Evolutionary conservation across 35 echinoderm and acorn worm species (phyloP), one percentile per base, ranked within the genome.

Genomic region (Amphiura filiformis): DNA sequence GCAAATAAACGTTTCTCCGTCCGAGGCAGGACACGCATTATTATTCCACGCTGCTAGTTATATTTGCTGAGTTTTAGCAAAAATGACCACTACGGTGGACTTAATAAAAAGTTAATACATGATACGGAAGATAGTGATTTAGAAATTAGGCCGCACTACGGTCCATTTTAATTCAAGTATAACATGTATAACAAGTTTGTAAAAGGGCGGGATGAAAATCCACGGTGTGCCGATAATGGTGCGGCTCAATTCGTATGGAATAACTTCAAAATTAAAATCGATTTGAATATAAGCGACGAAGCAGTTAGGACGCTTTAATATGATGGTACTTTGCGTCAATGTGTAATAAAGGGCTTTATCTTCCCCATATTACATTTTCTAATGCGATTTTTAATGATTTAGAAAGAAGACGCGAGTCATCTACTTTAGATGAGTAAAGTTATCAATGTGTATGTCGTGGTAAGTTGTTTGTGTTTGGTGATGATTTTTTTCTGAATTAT

Each of bases 171-270:
- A n/a, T n/a, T n/a, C 17, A 70, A 70, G 11, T 26, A 70, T n/a
- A n/a, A n/a, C n/a, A n/a, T n/a, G n/a, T n/a, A n/a, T n/a, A 70
- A 70, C 61, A 70, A 70, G 61, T 70, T 70, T 70, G 61, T 23
- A 70, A 70, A 15, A 70, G 61, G 61, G 61, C 61, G 61, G 41
- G 61, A 70, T 70, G 26, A 70, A 70, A 70, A 5, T 70, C 61
- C 26, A 70, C 41, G 41, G 4, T 47, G 2, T 70, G 61, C 26
- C 61, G 17, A 70, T 70, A 70, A 26, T 70, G 61, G 9, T 23
- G 2, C n/a, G n/a, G n/a, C 28, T 15, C 61, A 47, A 47, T 30
- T 70, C 61, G 61, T 70, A 70, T 26, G 41, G 28, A 70, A 70
- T 70, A 70, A 26, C 61, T 70, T 18, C n/a, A 26, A 70, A 70